A percentile compares a stretch with the other conserved stretches of the same genome.
Conservation (phyloP, 1,140 invertebrate species). For the Euura lappo region DNA sequence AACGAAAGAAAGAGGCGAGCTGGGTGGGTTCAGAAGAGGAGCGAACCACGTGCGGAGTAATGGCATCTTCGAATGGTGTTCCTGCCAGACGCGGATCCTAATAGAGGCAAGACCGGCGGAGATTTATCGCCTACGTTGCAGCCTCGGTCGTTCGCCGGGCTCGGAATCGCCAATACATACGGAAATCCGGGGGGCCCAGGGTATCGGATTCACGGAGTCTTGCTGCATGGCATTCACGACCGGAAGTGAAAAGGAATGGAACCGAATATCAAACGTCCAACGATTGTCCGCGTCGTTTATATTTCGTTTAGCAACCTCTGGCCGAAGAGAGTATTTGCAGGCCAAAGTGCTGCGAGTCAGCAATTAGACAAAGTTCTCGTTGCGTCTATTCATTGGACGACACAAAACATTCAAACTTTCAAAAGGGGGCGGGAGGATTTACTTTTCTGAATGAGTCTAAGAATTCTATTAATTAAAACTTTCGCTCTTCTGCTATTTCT, state of each 20-base stretch:
- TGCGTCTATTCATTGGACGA: too few relatives aligned
- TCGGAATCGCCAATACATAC: neutral
- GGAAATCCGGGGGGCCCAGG: neutral
- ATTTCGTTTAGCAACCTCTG: neutral
- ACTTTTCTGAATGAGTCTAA: too few relatives aligned
- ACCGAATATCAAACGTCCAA: neutral
- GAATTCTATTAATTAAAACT: too few relatives aligned
- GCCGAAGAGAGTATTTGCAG: too few relatives aligned
- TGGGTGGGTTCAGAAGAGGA: neutral
- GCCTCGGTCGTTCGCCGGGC: neutral
- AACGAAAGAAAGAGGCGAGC: too few relatives aligned
- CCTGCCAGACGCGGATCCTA: neutral
- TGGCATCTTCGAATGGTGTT: neutral
- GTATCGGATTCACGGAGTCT: neutral
- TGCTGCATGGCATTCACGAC: neutral
- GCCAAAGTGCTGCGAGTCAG: too few relatives aligned
- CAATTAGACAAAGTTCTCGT: too few relatives aligned
- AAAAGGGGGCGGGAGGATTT: too few relatives aligned
- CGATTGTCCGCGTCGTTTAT: neutral
- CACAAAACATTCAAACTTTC: too few relatives aligned
- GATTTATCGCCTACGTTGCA: slow-evolving; percentile 1
- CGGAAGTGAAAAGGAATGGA: neutral
- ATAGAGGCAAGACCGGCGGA: neutral
- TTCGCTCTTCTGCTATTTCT: too few relatives aligned
- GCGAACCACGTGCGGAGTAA: neutral